A percentile compares a stretch with the other conserved stretches of the same genome.
These are phyloP conservation scores for Cacoxenus indagator DNA, from an alignment of 2,888 invertebrate genomes.

Conservation along the genomic window DNA sequence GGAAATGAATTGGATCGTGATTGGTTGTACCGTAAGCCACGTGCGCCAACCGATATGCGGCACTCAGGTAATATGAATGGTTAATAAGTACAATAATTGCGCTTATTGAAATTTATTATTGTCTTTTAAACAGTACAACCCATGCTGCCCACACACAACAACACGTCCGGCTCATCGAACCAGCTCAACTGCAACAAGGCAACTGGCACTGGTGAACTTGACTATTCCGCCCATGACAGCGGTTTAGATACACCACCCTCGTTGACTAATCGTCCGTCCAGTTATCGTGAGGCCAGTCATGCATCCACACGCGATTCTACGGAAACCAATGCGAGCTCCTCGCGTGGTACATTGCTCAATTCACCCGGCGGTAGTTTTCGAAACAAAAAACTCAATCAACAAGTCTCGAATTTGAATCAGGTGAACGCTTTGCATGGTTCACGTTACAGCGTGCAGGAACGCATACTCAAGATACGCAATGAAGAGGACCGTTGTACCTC, in stretches of 20 bases:
- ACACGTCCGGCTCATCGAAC: constrained; percentile 8
- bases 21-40: constrained; percentile 70
- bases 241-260: constrained; percentile 72
- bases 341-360: constrained; percentile 68
- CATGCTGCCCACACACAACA: constrained; percentile 57
- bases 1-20: constrained; percentile 69
- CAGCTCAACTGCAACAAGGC: constrained; percentile 20
- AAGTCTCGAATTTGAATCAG: constrained; percentile 65
- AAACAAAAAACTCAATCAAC: constrained; percentile 63
- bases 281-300: constrained; percentile 67
- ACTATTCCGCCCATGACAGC: constrained; percentile 73
- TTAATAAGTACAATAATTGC: neutral
- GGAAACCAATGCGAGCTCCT: constrained; percentile 68
- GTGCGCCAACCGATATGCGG: constrained; percentile 69
- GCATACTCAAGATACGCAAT: constrained; percentile 68
- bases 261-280: constrained; percentile 70
- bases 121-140: constrained; percentile 71
- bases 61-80: constrained; percentile 64
- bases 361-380: constrained; percentile 69
- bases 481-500: constrained; percentile 68
- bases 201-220: constrained; percentile 72
- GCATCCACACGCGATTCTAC: constrained; percentile 64
- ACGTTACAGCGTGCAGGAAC: constrained; percentile 68
- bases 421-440: constrained; percentile 63
- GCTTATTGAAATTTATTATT: neutral